Evolutionary conservation across 1,140 invertebrate genomes (phyloP).

Genomic region (Drosophila sucinea): DNA sequence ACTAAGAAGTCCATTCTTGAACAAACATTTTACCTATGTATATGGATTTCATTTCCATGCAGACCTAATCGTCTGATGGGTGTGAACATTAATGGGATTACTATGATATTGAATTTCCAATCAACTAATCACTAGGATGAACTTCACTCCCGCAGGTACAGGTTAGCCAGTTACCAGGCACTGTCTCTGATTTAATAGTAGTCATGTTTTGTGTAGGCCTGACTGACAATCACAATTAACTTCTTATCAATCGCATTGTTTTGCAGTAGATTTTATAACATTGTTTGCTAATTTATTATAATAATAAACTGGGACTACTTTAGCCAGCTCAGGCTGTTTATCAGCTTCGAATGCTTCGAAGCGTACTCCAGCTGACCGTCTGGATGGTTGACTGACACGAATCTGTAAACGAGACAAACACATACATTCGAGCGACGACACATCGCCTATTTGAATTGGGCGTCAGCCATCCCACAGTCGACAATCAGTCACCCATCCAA

Average conservation of each 20-base stretch:
- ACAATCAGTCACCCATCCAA: constrained; percentile 33
- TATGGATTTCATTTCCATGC: background rate
- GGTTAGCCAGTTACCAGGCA: background rate
- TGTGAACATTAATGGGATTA: constrained; percentile 6
- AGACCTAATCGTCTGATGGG: background rate
- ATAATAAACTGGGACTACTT: constrained; percentile 40
- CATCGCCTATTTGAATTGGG: constrained; percentile 31
- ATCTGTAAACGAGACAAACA: constrained; percentile 28
- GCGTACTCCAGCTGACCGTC: constrained; percentile 5
- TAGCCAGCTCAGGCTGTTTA: constrained; percentile 28
- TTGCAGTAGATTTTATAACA: constrained; percentile 42
- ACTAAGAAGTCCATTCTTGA: background rate
- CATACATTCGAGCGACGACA: constrained; percentile 5
- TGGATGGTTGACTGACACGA: background rate
- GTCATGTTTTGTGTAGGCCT: background rate
- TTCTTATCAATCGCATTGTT: constrained; percentile 58
- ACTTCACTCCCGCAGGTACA: background rate
- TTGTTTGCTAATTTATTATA: constrained; percentile 60
- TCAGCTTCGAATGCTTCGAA: constrained; percentile 39
- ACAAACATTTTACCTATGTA: background rate
- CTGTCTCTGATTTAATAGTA: background rate
- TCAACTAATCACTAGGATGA: constrained; percentile 15
- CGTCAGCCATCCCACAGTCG: constrained; percentile 46
- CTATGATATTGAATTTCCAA: constrained; percentile 37
- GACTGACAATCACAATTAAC: constrained; percentile 39